phyloP scores from a whole-genome alignment of 53 echinoderm and acorn worm species.

The Crossaster papposus region DNA sequence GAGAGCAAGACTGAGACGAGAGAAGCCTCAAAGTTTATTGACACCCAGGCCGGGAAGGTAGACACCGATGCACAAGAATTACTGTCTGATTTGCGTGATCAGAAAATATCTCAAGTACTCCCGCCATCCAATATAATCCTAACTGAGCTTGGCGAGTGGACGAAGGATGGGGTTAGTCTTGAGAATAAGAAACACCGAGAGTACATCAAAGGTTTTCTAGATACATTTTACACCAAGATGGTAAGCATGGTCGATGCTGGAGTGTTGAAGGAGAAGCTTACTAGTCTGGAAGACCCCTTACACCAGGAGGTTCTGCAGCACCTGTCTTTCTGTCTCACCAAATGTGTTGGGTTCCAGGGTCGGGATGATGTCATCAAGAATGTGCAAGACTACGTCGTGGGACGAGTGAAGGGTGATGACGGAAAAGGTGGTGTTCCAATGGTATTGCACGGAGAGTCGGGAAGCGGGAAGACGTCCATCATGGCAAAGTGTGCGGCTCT shows the following conservation, averaged over 20 bases:
- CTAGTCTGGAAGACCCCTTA: conserved; percentile 43
- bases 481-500: conserved; percentile 49
- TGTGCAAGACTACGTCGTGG: conserved; percentile 29
- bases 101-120: conserved; percentile 26
- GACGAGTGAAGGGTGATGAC: not conserved
- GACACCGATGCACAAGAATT: conserved; percentile 45
- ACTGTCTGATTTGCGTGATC: conserved; percentile 47
- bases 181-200: conserved; percentile 30
- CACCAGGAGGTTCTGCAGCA: conserved; percentile 62
- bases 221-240: conserved; percentile 51
- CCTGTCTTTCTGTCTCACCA: conserved; percentile 56
- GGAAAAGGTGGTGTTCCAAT: conserved; percentile 13
- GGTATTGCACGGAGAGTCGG: conserved; percentile 57
- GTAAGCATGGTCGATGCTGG: conserved; percentile 53
- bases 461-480: conserved; percentile 64
- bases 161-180: conserved; percentile 43
- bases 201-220: conserved; percentile 45
- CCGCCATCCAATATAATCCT: conserved; percentile 27
- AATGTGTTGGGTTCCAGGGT: conserved; percentile 63
- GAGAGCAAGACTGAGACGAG: conserved; percentile 25
- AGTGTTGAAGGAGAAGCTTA: conserved; percentile 48
- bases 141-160: conserved; percentile 50
- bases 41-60: conserved; percentile 39
- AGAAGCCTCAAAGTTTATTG: conserved; percentile 56
- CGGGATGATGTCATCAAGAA: conserved; percentile 52